Percentiles rank a stretch among this genome's conserved stretches.
phyloP scores from a whole-genome alignment of 2,113 vertebrate genomes.

The Elgaria multicarinata region DNA sequence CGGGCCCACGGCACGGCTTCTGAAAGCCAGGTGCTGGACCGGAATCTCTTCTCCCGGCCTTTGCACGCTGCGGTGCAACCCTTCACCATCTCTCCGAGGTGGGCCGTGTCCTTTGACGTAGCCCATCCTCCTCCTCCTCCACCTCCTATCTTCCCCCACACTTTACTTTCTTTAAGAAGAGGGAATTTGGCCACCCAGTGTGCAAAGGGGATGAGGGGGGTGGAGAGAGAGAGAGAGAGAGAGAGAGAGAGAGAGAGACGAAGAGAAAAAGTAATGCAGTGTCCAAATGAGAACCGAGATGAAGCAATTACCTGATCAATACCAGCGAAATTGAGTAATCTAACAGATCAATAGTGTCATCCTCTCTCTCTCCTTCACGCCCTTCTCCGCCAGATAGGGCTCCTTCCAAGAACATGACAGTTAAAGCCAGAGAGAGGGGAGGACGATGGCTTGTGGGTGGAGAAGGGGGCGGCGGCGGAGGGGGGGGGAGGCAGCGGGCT shows the following conservation, averaged over 20 bases:
- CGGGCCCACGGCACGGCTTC: neutral
- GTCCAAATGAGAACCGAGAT: conserved; percentile 69
- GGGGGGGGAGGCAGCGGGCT: too few species aligned
- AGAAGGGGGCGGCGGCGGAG: neutral
- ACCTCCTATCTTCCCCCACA: neutral
- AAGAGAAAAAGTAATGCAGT: conserved; percentile 41
- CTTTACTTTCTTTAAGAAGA: neutral
- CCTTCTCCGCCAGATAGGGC: neutral
- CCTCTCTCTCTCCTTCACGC: neutral
- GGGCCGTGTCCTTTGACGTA: neutral
- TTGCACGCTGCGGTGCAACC: too few species aligned
- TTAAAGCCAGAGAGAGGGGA: neutral
- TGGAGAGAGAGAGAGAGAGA: neutral
- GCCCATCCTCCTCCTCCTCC: neutral
- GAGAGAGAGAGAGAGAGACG: neutral
- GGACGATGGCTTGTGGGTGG: neutral
- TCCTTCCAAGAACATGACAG: neutral
- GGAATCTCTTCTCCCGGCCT: neutral
- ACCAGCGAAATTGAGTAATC: conserved; percentile 69
- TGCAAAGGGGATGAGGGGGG: too few species aligned
- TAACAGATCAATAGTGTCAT: conserved; percentile 54
- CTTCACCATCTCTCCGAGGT: rapidly evolving
- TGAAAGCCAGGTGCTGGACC: neutral
- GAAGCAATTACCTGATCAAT: conserved; percentile 74
- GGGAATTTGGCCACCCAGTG: too few species aligned